Conservation (phyloP, 1,140 invertebrate genomes). For the Leguminivora glycinivorella region DNA sequence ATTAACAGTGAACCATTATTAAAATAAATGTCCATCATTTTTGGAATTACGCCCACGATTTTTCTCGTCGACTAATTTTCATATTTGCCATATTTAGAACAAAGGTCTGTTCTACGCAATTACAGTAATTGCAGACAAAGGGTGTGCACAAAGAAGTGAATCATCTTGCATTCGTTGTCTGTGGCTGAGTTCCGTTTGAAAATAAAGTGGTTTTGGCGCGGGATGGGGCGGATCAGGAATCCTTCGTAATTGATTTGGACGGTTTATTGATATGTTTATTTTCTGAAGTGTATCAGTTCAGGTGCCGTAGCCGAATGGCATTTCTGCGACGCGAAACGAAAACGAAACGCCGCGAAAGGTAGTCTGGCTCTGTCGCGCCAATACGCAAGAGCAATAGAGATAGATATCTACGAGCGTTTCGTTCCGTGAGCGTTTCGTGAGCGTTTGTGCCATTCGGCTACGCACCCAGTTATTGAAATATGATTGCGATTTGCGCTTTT, state of each 20-base stretch:
- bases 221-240: background rate
- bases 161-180: background rate
- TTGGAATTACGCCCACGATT: background rate
- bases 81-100: background rate
- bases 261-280: constrained; percentile 4
- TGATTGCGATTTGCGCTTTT: no score
- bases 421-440: no score
- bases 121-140: background rate
- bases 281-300: background rate
- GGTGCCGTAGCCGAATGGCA: no score
- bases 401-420: no score
- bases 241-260: background rate
- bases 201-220: constrained; percentile 3
- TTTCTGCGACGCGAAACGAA: no score
- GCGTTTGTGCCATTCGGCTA: no score
- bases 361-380: no score
- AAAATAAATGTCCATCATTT: no score
- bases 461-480: no score
- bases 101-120: background rate
- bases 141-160: background rate
- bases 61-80: background rate
- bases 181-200: background rate
- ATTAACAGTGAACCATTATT: no score
- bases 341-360: no score
- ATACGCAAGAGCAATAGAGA: no score